Base-by-base conservation (phyloP, 2,888 invertebrate genomes). In the Drosophila fungiperda region DNA sequence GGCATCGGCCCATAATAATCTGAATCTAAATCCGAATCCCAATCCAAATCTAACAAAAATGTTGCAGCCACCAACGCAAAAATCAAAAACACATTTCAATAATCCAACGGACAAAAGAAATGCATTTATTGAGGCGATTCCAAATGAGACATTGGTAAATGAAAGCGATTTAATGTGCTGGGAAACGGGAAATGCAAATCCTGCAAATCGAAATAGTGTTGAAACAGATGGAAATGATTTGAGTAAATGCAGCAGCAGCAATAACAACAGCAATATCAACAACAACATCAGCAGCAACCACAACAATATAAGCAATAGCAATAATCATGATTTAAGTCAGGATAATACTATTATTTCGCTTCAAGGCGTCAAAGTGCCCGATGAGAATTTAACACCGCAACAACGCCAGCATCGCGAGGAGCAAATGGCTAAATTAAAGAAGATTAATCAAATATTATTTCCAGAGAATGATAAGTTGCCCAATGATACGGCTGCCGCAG, bases 301-400 rank as follows among this genome's bases (percentile, higher is more conserved):
- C 17, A 49, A 11, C 49, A 49, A 45, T 17, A 38, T 68, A 52
- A 74, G n/a, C 38, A 91, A 89, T 62, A 86, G 76, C 59, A 63
- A 58, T 33, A 59, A n/a, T n/a, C 55, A 17, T 11, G 89, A 88
- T 48, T 26, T 76, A n/a, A 62, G 65, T 49, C 23, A 52, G 9
- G 91, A 91, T 38, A 82, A 53, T 49, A 93, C 95, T 83, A 95
- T 95, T 84, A 95, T 95, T 90, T 95, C 95, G 32, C 91, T 95
- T 78, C 95, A 95, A 93, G 95, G 96, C 83, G 97, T 98, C 54
- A 98, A 98, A 95, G 97, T 98, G 91, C 98, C 98, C 83, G 98
- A 98, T 93, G 99, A 99, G 94, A 98, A 98, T 93, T 94, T 99
- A 86, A 99, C 99, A 62, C 98, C 99, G 40, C 98, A 99, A 92